A percentile compares a stretch with the other conserved stretches of the same genome.
phyloP scores from a whole-genome alignment of 2,113 vertebrate species.

The Alethe castanea region DNA sequence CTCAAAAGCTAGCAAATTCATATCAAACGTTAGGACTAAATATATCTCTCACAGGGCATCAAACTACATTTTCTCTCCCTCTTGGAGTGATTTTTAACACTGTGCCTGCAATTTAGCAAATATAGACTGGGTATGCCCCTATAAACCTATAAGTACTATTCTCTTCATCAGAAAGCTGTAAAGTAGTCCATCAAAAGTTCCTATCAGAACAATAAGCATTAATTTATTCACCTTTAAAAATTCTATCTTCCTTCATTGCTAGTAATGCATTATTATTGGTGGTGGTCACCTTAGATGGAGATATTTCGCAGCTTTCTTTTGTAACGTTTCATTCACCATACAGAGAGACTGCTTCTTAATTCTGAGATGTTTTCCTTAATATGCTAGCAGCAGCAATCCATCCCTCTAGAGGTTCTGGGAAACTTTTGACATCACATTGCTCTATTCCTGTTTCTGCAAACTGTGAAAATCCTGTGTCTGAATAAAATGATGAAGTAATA shows the following conservation, averaged over 20 bases:
- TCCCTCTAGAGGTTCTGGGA: background rate
- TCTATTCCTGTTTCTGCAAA: background rate
- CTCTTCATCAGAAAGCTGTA: background rate
- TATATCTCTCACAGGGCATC: background rate
- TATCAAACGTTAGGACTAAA: background rate
- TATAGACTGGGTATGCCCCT: background rate
- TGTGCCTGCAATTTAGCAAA: background rate
- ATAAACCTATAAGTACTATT: background rate
- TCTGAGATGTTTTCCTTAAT: background rate
- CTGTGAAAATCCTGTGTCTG: background rate
- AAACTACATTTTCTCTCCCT: background rate
- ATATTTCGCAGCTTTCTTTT: background rate
- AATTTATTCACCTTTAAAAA: background rate
- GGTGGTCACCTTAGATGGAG: background rate
- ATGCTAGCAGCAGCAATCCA: background rate
- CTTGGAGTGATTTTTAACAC: background rate
- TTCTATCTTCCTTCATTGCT: background rate
- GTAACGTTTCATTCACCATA: background rate
- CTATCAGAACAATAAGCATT: background rate
- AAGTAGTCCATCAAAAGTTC: constrained; percentile 13
- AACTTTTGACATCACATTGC: background rate
- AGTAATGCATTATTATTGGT: background rate
- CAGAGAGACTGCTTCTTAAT: background rate
- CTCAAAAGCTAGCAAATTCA: background rate
- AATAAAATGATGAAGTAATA: background rate